Evolutionary conservation across 1,140 invertebrate species (phyloP), one percentile per base, ranked within the genome.

Genomic region (Drosophila ananassae): DNA sequence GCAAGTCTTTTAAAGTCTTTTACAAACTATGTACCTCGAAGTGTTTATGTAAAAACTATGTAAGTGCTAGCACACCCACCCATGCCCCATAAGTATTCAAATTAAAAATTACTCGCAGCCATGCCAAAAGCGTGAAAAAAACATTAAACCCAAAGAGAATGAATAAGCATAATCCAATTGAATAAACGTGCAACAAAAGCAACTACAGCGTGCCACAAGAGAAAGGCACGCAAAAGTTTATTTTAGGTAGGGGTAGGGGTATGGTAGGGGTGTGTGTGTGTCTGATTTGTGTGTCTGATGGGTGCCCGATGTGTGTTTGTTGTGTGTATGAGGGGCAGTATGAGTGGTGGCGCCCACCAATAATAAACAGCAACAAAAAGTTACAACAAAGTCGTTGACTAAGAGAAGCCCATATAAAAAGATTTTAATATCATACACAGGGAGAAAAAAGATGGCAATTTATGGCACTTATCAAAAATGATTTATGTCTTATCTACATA

Each of bases 31-130:
- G 76, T 80, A 21, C 32, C 72, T 77, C 63, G 63, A 80, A 80
- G 72, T 72, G 79, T 81, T 71, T 56, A 68, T 58, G 55, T 68
- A 59, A 73, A 78, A 74, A 69, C 54, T 59, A 79, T 79, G 77
- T 74, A 79, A 79, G 69, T 62, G 41, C 37, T 17, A 44, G 6
- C 34, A 51, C 21, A 37, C 61, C 10, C 34, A 37, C 34, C 8
- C 3, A 10, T 13, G n/a, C 24, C 58, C 58, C 62, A 64, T 41
- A 63, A 67, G 63, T 67, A 50, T 51, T 52, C 25, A 2, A 69
- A 69, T 69, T 69, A 52, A 69, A 67, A 69, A 50, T 69, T 68
- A 68, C 63, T 68, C 39, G 39, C 61, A 52, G 37, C 55, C 68
- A 61, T 63, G 54, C 22, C 41, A 59, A 82, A 41, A 67, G 79